Evolutionary conservation across 30 jellyfish, hydroid and myxozoan genomes (phyloP).

Genomic region (Aurelia coerulea): DNA sequence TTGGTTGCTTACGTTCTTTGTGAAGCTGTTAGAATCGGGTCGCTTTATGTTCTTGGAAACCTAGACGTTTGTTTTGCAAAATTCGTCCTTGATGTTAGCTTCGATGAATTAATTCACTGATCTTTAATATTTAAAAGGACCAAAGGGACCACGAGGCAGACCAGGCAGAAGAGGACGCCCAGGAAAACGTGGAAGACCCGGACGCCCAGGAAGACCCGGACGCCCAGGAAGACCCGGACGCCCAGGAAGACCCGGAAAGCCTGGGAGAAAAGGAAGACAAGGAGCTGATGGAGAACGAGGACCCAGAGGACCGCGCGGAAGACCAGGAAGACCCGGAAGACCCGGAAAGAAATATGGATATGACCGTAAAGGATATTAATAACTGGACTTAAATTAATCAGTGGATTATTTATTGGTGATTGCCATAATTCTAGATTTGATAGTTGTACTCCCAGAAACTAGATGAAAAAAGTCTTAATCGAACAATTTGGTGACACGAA

Average conservation of each 20-base stretch:
- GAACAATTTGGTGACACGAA: too few species aligned
- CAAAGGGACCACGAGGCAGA: conserved; percentile 32
- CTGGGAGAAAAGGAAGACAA: neutral
- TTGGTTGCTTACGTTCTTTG: neutral
- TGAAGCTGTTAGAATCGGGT: neutral
- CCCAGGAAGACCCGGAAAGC: conserved; percentile 20
- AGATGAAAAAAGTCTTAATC: too few species aligned
- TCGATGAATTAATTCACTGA: neutral
- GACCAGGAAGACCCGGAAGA: conserved; percentile 11
- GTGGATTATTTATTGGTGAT: too few species aligned
- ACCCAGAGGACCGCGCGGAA: neutral
- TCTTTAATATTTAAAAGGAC: neutral
- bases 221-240: conserved; percentile 12
- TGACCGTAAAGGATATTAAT: too few species aligned
- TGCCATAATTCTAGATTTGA: too few species aligned
- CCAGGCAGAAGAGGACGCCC: conserved; percentile 50
- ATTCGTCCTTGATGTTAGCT: neutral
- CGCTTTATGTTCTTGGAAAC: too few species aligned
- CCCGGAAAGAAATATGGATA: neutral
- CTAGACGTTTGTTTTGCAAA: too few species aligned
- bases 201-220: conserved; percentile 16
- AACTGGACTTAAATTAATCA: too few species aligned
- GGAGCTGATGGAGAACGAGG: neutral
- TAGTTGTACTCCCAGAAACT: too few species aligned
- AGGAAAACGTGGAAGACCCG: too few species aligned